Conservation (phyloP, 2,113 vertebrate genomes). For the Neomonachus schauinslandi region DNA sequence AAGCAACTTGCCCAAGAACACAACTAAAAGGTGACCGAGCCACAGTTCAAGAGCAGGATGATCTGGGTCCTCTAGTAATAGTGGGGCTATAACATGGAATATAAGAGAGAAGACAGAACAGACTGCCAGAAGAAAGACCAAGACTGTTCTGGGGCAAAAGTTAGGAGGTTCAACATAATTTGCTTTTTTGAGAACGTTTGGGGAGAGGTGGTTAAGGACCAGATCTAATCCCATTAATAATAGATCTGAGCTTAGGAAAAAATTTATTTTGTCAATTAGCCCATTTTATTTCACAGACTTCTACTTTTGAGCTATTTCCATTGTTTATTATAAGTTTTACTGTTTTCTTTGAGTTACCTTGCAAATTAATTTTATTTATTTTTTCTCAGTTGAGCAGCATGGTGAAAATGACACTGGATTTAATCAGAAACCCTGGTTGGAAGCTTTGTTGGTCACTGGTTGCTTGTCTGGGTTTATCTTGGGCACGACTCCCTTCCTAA, state of each 20-base stretch:
- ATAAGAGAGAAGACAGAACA: neutral
- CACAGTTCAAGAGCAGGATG: neutral
- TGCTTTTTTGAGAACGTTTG: neutral
- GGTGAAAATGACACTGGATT: neutral
- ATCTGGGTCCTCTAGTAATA: neutral
- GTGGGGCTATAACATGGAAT: fast-evolving
- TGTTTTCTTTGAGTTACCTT: conserved; percentile 44
- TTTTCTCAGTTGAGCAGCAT: neutral
- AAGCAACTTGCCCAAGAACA: neutral
- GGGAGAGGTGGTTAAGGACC: neutral
- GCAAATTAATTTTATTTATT: conserved; percentile 46
- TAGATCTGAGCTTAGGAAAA: neutral
- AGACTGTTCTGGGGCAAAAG: neutral
- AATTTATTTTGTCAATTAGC: neutral
- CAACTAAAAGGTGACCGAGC: neutral
- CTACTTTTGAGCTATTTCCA: neutral
- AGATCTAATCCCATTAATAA: neutral
- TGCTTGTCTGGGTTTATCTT: conserved; percentile 52
- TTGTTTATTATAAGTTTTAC: neutral
- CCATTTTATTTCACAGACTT: neutral
- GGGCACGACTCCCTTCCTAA: neutral
- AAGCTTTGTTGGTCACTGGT: neutral
- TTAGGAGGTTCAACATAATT: neutral
- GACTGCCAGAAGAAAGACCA: neutral
- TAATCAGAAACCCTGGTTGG: neutral